Evolutionary conservation across 2,888 invertebrate species (phyloP), one percentile per base, ranked within the genome.

Genomic region (Tetranychus piercei): DNA sequence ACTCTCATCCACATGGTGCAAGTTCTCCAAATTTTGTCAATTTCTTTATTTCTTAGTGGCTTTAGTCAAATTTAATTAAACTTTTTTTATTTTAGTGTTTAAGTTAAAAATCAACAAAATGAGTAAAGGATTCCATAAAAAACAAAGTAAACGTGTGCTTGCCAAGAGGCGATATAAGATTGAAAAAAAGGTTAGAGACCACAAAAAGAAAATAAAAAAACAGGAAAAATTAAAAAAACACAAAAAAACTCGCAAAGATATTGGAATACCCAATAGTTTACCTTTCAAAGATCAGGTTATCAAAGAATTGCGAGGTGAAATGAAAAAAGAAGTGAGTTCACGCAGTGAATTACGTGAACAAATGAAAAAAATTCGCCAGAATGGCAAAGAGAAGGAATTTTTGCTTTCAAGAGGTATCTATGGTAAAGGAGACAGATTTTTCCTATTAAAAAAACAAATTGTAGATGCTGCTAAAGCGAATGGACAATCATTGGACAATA

Each of bases 281-380:
- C 97, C 97, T 0, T 97, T 97, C 81, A 97, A 97, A 84, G 92
- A 92, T 81, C 89, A 92, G 67, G 90, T 97, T 78, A 83, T 99
- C 11, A 89, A 90, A 80, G 94, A 97, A 82, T 93, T 92, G 4
- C 83, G 83, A 78, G 81, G 81, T 69, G 79, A 79, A 43, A 83
- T 83, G 73, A 76, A 76, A 66, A 44, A 23, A 43, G 77, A 74
- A 0, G 90, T 89, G 80, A 79, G 87, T 87, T 77, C 87, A 87
- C 77, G 87, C 88, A 80, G 86, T 89, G 82, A 7, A 67, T 73
- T 66, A 44, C 76, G 74, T 85, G 88, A 45, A 15, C 34, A 73
- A 79, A 87, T 88, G 82, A 88, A 83, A 79, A 80, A 83, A 75
- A 83, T 87, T 76, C 81, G 83, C 75, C 84, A 79, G 79, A 80